Conservation (phyloP, 2,797 vertebrate species). For the Rousettus madagascariensis region DNA sequence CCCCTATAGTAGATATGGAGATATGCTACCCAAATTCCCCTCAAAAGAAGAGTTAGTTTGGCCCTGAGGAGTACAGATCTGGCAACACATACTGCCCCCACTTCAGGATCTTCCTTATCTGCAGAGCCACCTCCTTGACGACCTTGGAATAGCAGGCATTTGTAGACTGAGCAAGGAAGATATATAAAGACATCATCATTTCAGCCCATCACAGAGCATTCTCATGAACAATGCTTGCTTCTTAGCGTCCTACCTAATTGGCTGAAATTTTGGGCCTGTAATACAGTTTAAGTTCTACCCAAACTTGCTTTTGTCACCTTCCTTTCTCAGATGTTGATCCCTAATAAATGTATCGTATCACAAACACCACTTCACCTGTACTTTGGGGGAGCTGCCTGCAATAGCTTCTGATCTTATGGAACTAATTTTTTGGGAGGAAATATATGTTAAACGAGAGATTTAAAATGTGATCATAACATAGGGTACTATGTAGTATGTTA, state of each 20-base stretch:
- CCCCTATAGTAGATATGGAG: background rate
- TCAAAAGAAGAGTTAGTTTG: background rate
- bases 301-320: background rate
- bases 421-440: background rate
- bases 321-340: background rate
- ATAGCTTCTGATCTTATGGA: background rate
- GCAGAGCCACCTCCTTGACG: background rate
- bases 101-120: background rate
- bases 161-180: background rate
- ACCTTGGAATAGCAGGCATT: background rate
- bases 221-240: background rate
- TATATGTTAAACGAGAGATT: background rate
- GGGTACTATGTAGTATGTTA: background rate
- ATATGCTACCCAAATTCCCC: background rate
- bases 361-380: background rate
- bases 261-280: background rate
- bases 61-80: background rate
- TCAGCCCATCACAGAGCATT: background rate
- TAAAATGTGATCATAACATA: background rate
- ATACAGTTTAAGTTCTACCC: constrained; percentile 27
- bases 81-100: background rate
- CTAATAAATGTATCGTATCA: background rate
- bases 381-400: background rate
- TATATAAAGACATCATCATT: background rate
- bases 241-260: background rate